Base-by-base conservation (phyloP, 53 echinoderm and acorn worm species). In the Actinopyga echinites region DNA sequence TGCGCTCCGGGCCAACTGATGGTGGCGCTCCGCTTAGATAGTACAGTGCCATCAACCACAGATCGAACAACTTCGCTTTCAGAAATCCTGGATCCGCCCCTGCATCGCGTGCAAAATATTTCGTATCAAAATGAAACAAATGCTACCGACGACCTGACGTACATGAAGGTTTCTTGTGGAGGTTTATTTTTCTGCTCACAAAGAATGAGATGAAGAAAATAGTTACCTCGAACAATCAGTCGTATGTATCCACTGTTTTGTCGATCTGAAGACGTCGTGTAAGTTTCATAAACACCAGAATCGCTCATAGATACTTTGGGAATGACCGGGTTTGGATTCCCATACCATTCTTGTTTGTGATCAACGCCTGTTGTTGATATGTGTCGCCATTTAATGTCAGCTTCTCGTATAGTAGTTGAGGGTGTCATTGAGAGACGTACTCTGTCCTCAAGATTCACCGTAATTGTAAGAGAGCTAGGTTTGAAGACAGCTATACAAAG, bases 401-500 rank as follows among this genome's bases (percentile, higher is more conserved):
- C 8, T 2, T 6, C 17, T 40, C 1, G 5, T 8, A 38, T 21
- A 40, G n/a, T 11, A 20, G 21, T 8, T 3, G 69, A 69, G 2
- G 42, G 7, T 2, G 2, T 20, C 69, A 69, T 69, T 20, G 2
- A 5, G 23, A 69, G 43, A 21, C 38, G 37, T 43, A 69, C 69
- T 21, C 40, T 69, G 23, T 69, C 69, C 23, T 69, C 42, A 38
- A 69, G 69, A 69, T 69, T 69, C 24, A 12, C 69, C n/a, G 69
- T 69, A 23, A 69, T 69, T 17, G 69, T 43, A 43, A 69, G 37
- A 19, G 40, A 38, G 17, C 10, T 21, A n/a, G 69, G 69, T 21
- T 38, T 69, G 25, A 43, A 69, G n/a, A 37, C 69, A 68, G 69
- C 44, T 44, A 44, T 7, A 44, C 8, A 37, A n/a, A n/a, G n/a